A percentile compares a stretch with the other conserved stretches of the same genome.
phyloP scores from a whole-genome alignment of 1,140 invertebrate species.

The Brachionus koreanus region DNA sequence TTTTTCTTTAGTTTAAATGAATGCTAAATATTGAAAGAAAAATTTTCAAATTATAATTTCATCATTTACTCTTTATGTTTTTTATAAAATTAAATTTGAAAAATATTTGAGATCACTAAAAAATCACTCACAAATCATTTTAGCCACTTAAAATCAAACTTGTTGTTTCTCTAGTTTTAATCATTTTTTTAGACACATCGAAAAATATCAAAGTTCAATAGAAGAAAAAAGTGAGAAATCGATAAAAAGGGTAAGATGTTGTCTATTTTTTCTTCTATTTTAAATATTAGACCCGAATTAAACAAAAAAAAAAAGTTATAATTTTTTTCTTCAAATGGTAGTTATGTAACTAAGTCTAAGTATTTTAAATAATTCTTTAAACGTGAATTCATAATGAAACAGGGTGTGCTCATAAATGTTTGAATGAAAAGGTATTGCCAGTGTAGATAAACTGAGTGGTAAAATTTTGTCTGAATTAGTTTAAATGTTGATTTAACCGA shows the following conservation, averaged over 20 bases:
- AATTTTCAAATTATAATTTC: conserved; percentile 3
- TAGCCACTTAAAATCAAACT: neutral
- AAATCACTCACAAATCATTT: neutral
- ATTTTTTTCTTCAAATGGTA: neutral
- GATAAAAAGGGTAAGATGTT: neutral
- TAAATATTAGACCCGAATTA: neutral
- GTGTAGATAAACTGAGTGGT: neutral
- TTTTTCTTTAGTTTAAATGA: neutral
- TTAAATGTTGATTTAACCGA: neutral
- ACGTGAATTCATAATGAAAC: neutral
- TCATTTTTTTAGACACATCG: neutral
- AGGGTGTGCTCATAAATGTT: neutral
- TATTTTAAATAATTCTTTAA: neutral
- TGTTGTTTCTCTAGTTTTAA: neutral
- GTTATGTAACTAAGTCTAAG: neutral
- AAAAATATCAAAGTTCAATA: neutral
- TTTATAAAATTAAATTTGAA: neutral
- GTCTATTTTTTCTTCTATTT: neutral
- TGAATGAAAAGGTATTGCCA: neutral
- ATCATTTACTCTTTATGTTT: neutral
- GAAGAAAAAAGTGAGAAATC: too few relatives aligned
- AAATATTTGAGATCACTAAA: neutral
- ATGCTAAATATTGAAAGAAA: neutral
- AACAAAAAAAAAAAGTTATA: neutral
- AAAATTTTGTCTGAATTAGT: neutral